Conservation (phyloP, 2,113 vertebrate species). For the Synodontis membranacea region DNA sequence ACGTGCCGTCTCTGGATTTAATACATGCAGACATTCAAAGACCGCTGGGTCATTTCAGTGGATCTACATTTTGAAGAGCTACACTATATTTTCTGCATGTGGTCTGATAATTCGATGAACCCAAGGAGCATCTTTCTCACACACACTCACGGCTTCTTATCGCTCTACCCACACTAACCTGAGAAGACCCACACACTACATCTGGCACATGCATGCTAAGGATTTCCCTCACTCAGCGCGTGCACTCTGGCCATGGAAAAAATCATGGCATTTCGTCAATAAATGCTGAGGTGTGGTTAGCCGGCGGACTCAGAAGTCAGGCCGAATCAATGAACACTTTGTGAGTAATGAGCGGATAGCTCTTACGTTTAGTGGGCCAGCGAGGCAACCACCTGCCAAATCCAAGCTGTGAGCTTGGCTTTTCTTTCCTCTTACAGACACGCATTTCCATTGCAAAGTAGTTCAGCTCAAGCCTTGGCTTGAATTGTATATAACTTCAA, state of each 20-base stretch:
- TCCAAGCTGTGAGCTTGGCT: conserved; percentile 10
- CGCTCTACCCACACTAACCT: conserved; percentile 11
- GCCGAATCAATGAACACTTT: conserved; percentile 72
- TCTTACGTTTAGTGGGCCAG: conserved; percentile 58
- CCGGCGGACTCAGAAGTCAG: conserved; percentile 52
- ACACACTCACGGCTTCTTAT: neutral
- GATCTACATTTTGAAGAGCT: conserved; percentile 6
- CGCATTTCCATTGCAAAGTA: conserved; percentile 39
- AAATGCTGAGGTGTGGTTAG: conserved; percentile 58
- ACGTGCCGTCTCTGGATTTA: conserved; percentile 28
- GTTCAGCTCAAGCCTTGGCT: neutral
- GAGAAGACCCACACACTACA: neutral
- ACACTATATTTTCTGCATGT: neutral
- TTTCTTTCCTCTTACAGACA: conserved; percentile 19
- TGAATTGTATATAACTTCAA: conserved; percentile 21
- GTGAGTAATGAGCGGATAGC: conserved; percentile 69
- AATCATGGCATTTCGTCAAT: conserved; percentile 64
- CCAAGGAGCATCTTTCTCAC: conserved; percentile 5
- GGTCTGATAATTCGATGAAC: neutral
- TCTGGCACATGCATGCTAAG: conserved; percentile 5
- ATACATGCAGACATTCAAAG: conserved; percentile 50
- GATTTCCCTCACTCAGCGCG: conserved; percentile 25
- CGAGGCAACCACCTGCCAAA: conserved; percentile 62
- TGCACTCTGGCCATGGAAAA: conserved; percentile 15
- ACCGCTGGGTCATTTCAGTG: conserved; percentile 31